phyloP scores from a whole-genome alignment of 2,113 vertebrate species.

The Chloroceryle aenea region DNA sequence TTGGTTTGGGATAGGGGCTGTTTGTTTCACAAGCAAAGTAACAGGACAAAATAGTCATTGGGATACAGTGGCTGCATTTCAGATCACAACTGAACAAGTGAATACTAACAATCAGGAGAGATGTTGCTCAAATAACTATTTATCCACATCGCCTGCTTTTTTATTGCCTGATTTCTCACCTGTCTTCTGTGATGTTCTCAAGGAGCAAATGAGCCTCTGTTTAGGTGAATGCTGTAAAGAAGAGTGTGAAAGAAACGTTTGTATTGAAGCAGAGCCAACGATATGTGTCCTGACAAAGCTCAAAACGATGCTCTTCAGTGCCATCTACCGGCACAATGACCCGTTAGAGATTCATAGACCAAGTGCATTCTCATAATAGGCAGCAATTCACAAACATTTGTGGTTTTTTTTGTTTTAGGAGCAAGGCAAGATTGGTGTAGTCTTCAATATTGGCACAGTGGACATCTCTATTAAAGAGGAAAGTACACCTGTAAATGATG shows the following conservation, averaged over 20 bases:
- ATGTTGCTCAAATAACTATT: not conserved
- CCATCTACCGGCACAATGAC: not conserved
- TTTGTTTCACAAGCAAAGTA: not conserved
- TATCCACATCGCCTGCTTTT: not conserved
- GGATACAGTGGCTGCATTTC: not conserved
- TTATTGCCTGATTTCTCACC: not conserved
- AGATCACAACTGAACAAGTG: not conserved
- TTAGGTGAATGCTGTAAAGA: not conserved
- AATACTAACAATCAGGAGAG: not conserved
- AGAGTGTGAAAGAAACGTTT: not conserved
- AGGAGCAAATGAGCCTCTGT: not conserved
- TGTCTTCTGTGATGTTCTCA: not conserved
- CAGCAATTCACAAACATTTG: not conserved
- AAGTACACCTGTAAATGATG: constrained; percentile 93
- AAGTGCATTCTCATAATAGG: not conserved
- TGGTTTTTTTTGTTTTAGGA: constrained; percentile 78
- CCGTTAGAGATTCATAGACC: not conserved
- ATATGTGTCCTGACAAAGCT: not conserved
- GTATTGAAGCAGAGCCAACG: not conserved
- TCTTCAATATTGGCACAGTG: constrained; percentile 95
- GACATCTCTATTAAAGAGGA: constrained; percentile 94
- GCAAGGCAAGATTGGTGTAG: constrained; percentile 96
- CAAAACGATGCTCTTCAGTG: not conserved
- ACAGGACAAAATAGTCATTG: not conserved
- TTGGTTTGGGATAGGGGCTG: not conserved